phyloP scores from a whole-genome alignment of 2,113 vertebrate species.

The Callopanchax toddi region DNA sequence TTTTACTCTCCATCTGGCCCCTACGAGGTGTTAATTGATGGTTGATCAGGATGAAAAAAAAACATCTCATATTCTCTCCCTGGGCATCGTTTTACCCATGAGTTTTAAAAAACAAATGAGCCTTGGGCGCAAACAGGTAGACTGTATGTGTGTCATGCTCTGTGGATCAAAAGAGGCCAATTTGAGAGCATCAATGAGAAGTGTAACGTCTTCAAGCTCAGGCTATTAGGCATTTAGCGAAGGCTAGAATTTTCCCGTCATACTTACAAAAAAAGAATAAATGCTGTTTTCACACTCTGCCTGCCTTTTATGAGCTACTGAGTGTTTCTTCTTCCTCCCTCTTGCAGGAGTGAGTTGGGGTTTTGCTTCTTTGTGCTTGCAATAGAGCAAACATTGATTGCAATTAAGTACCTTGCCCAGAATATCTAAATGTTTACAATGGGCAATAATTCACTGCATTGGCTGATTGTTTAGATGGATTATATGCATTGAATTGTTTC shows the following conservation, averaged over 20 bases:
- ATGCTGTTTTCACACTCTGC: conserved; percentile 47
- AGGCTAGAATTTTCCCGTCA: conserved; percentile 65
- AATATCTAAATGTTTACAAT: conserved; percentile 78
- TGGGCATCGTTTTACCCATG: conserved; percentile 30
- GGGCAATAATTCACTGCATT: conserved; percentile 71
- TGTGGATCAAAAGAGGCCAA: conserved; percentile 68
- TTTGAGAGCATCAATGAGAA: conserved; percentile 68
- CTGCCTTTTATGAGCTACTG: conserved; percentile 62
- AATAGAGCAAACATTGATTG: conserved; percentile 74
- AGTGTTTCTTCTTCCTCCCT: conserved; percentile 56
- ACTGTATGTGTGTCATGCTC: conserved; percentile 58
- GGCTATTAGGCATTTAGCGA: conserved; percentile 61
- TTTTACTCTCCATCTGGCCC: conserved; percentile 28
- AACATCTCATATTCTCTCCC: conserved; percentile 19
- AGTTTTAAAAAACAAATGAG: conserved; percentile 43
- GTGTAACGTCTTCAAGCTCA: conserved; percentile 56
- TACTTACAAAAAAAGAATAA: conserved; percentile 55
- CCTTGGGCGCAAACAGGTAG: conserved; percentile 50
- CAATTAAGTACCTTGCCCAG: conserved; percentile 75
- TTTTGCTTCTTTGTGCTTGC: conserved; percentile 62
- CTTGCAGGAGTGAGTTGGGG: conserved; percentile 45
- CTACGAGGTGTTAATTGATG: conserved; percentile 31
- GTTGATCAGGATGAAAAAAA: conserved; percentile 1
- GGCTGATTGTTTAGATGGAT: conserved; percentile 73
- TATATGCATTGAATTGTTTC: conserved; percentile 69